Evolutionary conservation across 1,140 invertebrate genomes (phyloP).

Genomic region (Mya arenaria): DNA sequence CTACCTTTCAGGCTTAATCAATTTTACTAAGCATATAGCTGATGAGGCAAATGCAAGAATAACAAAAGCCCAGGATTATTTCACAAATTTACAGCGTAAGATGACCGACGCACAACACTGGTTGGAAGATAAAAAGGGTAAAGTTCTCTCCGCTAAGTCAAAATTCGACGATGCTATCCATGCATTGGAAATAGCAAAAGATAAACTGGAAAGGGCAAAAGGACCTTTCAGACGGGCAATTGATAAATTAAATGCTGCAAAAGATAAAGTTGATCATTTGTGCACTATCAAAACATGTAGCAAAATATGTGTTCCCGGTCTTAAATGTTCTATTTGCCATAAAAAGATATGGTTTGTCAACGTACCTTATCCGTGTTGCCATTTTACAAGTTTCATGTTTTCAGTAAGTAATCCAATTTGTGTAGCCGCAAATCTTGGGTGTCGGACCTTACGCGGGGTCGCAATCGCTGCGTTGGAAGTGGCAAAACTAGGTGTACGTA

Average conservation of each 20-base stretch:
- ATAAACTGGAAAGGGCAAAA: slow-evolving; percentile 36
- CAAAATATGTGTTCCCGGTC: slow-evolving; percentile 31
- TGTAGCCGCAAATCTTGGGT: slow-evolving; percentile 9
- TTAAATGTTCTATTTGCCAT: slow-evolving; percentile 25
- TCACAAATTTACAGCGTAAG: background rate
- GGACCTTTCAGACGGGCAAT: slow-evolving; percentile 23
- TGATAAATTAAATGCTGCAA: slow-evolving; percentile 25
- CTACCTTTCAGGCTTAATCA: slow-evolving; percentile 5
- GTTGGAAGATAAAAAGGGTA: slow-evolving; percentile 31
- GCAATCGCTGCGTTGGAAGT: slow-evolving; percentile 26
- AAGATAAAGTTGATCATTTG: slow-evolving; percentile 32
- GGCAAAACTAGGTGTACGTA: slow-evolving; percentile 14
- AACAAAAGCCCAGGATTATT: background rate
- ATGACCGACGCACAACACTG: slow-evolving; percentile 33
- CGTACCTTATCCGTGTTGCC: slow-evolving; percentile 37
- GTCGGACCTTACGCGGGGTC: background rate
- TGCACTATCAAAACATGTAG: slow-evolving; percentile 15
- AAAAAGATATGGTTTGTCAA: slow-evolving; percentile 32
- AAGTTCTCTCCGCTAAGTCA: background rate
- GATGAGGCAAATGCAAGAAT: slow-evolving; percentile 24
- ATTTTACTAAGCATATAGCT: background rate
- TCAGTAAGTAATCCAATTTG: slow-evolving; percentile 34
- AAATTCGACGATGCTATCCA: slow-evolving; percentile 25
- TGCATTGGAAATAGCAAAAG: slow-evolving; percentile 21
- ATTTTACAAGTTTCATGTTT: slow-evolving; percentile 40